Evolutionary conservation across 2,888 invertebrate species (phyloP), one percentile per base, ranked within the genome.

Genomic region (Parnassius glacialis): DNA sequence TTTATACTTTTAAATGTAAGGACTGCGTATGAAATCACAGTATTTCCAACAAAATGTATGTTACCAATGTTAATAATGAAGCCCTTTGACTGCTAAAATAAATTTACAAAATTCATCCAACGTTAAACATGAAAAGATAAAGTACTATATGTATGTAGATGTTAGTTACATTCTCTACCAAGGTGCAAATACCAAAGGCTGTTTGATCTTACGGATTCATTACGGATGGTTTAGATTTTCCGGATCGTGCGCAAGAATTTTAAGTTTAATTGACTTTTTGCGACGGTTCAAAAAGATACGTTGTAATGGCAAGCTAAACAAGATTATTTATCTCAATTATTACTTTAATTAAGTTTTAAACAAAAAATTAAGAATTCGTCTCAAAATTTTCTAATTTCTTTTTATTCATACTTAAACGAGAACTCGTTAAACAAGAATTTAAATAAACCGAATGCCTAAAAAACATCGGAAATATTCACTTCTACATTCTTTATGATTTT

Each of bases 251-350:
- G 52, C 62, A 64, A 61, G 65, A 68, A 73, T 72, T 70, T 69
- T 68, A 74, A 74, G 67, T 74, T 73, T 67, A 69, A 74, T 73
- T 70, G 70, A 64, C 65, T 68, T 70, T 68, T 67, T 64, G 65
- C 57, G 59, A 51, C 64, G 66, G 68, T 58, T 58, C 44, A 45
- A 53, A 34, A 44, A 43, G 25, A 56, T 51, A 61, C 34, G 57
- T 51, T 62, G 44, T 54, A 48, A 58, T 54, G 12, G 13, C 52
- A 57, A 58, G 12, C 54, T 16, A 20, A 62, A 54, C 51, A 58
- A 54, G 45, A 62, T 62, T 34, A 58, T n/a, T 13, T 48, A 9
- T 3, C 3, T 11, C 43, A 43, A 43, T 43, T 34, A 34, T 34
- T 34, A 34, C 5, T 34, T 34, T 34, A 34, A 34, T 34, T 34